Base-by-base conservation (phyloP, 2,888 invertebrate species). In the Empis stercorea region DNA sequence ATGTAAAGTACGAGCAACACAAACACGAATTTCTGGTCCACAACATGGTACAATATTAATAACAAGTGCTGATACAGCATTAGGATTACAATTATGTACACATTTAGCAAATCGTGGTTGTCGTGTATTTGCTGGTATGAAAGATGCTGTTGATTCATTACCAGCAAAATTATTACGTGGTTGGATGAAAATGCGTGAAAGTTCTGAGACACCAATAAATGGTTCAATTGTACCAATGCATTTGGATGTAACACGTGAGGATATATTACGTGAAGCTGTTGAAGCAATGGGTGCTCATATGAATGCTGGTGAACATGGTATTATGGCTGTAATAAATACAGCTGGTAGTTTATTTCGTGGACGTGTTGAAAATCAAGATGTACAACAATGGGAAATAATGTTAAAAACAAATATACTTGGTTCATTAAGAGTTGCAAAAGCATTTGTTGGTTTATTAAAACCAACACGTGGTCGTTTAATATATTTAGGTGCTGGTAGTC, bases 301-400 rank as follows among this genome's bases (percentile, higher is more conserved):
- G 59, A 87, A 86, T 50, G 84, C 85, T 44, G 85, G 86, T 37
- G 85, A 87, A 71, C 84, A 86, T 62, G 87, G 87, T 79, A 68
- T 68, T 48, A 61, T 86, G 79, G 86, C 87, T 43, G 84, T 88
- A 23, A 79, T 88, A 52, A 87, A 87, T 68, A 87, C 87, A 30
- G 86, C 85, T 17, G 87, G 87, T 27, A 74, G 82, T 56, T 80
- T 81, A 48, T 80, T 81, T 48, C 79, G 81, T 11, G 86, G 87
- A 16, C 70, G 76, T 36, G 73, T 81, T 46, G 80, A 80, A 54
- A 75, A 74, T 53, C 81, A 82, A 57, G 83, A 85, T 50, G 65
- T 66, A 3, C 64, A 65, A 47, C 69, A 69, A 51, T 81, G 81
- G 81, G 80, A 81, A 56, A 75, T 76, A 15, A 79, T 81, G 74